These are phyloP conservation scores for Lamprotornis superbus DNA, from an alignment of 2,113 vertebrate genomes.

Conservation along the genomic window DNA sequence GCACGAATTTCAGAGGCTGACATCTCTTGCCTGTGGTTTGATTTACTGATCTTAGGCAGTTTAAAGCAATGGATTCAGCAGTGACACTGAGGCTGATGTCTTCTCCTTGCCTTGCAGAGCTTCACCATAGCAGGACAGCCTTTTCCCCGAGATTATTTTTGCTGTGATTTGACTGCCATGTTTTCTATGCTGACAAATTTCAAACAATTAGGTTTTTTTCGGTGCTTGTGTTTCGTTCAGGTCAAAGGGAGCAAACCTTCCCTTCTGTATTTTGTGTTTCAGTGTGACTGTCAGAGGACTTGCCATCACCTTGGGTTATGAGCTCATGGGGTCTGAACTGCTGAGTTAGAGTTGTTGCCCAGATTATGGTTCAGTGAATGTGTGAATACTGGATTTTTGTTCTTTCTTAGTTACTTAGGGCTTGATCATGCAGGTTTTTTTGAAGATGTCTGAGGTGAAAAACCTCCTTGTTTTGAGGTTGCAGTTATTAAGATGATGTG, in stretches of 20 bases:
- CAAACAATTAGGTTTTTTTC: neutral
- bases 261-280: neutral
- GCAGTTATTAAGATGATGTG: neutral
- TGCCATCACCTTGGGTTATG: neutral
- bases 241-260: neutral
- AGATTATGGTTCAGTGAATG: neutral
- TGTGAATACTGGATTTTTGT: neutral
- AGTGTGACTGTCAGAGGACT: neutral
- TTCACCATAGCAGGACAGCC: rapidly evolving
- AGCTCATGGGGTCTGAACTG: neutral
- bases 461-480: neutral
- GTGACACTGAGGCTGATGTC: neutral
- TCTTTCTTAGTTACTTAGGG: neutral
- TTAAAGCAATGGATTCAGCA: neutral
- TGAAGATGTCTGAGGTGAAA: neutral
- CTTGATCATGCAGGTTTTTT: neutral
- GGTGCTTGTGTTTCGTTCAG: neutral
- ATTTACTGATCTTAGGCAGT: neutral
- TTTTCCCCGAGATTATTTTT: neutral
- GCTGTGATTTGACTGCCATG: neutral
- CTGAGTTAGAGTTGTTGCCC: neutral
- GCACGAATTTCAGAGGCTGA: neutral
- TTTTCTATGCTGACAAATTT: neutral
- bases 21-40: neutral
- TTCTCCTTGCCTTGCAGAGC: neutral